Evolutionary conservation across 1,140 invertebrate genomes (phyloP), one percentile per base, ranked within the genome.

Genomic region (Trachelipus rathkii): DNA sequence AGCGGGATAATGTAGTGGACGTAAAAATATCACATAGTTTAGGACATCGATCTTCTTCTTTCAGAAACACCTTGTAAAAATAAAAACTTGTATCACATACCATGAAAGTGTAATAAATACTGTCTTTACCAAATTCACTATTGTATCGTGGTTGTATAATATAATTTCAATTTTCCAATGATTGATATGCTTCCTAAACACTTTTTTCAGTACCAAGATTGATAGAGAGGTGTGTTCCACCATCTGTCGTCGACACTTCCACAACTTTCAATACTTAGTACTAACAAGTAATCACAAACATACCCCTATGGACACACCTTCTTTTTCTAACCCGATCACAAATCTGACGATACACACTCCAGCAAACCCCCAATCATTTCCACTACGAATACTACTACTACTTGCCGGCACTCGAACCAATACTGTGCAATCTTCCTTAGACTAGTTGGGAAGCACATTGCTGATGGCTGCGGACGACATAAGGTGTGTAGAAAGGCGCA

Each of bases 371-470:
- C 8, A 60, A 60, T 8, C 19, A 13, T 4, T 19, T 19, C 11
- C 50, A 60, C 50, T 60, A 15, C 1, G 11, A 15, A 13, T 19
- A 3, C 50, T 19, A 60, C 50, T 2, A n/a, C n/a, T n/a, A n/a
- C n/a, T n/a, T n/a, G 2, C 50, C 19, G 8, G 50, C 50, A 83
- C n/a, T 84, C 45, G 83, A n/a, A n/a, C n/a, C 85, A 70, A 82
- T 85, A 24, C 82, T 85, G 15, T 86, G 85, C 24, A 88, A 88
- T 83, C 86, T 70, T 88, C 87, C 33, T 83, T 86, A 71, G 87
- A 87, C n/a, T 81, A 87, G 85, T 82, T n/a, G n/a, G 85, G 83
- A 24, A 79, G 82, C 79, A n/a, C 83, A 82, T 44, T 83, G n/a
- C 82, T 72, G 82, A 82, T 43, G 76, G 74, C 11, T n/a, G 77